Conservation (phyloP, 2,113 vertebrate genomes). For the Lutjanus erythropterus region DNA sequence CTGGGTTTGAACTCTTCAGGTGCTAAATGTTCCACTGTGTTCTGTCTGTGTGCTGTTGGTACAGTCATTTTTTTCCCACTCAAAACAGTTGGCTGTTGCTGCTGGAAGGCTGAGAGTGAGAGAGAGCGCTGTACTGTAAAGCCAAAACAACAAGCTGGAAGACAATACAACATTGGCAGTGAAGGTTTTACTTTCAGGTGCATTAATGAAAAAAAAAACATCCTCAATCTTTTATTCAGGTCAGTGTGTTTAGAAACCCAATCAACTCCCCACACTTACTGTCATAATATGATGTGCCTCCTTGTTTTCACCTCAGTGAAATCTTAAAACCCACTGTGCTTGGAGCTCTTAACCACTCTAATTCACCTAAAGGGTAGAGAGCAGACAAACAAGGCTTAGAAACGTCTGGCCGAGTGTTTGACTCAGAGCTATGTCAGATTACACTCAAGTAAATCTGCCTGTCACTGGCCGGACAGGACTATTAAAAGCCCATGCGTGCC, state of each 20-base stretch:
- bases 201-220: background rate
- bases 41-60: background rate
- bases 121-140: background rate
- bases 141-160: background rate
- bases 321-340: background rate
- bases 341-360: background rate
- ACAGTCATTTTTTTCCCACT: background rate
- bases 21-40: background rate
- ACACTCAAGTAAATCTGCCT: constrained; percentile 33
- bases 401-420: constrained; percentile 5
- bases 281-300: background rate
- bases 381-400: background rate
- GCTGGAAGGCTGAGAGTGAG: background rate
- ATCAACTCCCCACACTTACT: too few relatives aligned
- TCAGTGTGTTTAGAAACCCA: background rate
- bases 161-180: background rate
- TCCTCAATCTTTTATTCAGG: background rate
- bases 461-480: constrained; percentile 33
- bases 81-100: background rate
- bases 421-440: constrained; percentile 43
- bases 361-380: background rate
- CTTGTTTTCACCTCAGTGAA: background rate
- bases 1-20: background rate
- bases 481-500: constrained; percentile 51
- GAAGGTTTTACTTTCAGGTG: background rate